phyloP scores from a whole-genome alignment of 1,140 invertebrate species.

The Chrysopa pallens region DNA sequence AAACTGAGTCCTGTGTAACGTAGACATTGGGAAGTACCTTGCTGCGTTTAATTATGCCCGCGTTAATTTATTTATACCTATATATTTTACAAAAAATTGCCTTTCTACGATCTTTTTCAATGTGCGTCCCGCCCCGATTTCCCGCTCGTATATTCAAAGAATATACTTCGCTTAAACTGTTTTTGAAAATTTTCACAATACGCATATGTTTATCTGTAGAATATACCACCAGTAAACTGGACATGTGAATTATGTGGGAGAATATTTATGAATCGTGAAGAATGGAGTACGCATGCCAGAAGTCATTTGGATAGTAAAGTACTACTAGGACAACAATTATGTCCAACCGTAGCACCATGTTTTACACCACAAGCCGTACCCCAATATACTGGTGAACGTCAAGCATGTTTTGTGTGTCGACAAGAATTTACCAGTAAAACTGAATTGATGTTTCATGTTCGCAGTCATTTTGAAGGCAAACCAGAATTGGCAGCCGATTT shows the following conservation, averaged over 20 bases:
- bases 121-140: no score
- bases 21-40: no score
- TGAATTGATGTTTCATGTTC: constrained; percentile 49
- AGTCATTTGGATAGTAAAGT: constrained; percentile 37
- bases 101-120: no score
- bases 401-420: constrained; percentile 43
- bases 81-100: no score
- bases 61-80: no score
- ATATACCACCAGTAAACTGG: constrained; percentile 29
- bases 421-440: constrained; percentile 44
- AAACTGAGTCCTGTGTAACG: no score
- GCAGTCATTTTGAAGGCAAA: constrained; percentile 42
- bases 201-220: background rate
- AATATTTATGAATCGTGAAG: constrained; percentile 45
- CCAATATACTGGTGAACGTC: constrained; percentile 24
- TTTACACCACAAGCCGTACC: constrained; percentile 5
- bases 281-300: constrained; percentile 54
- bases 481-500: constrained; percentile 34
- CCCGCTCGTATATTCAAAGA: no score
- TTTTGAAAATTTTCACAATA: background rate
- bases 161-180: no score
- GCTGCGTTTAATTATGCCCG: no score
- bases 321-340: background rate
- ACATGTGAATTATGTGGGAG: constrained; percentile 52
- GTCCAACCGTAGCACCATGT: background rate